A percentile compares a stretch with the other conserved stretches of the same genome.
phyloP scores from a whole-genome alignment of 2,113 vertebrate species.

The Sciurus niger region DNA sequence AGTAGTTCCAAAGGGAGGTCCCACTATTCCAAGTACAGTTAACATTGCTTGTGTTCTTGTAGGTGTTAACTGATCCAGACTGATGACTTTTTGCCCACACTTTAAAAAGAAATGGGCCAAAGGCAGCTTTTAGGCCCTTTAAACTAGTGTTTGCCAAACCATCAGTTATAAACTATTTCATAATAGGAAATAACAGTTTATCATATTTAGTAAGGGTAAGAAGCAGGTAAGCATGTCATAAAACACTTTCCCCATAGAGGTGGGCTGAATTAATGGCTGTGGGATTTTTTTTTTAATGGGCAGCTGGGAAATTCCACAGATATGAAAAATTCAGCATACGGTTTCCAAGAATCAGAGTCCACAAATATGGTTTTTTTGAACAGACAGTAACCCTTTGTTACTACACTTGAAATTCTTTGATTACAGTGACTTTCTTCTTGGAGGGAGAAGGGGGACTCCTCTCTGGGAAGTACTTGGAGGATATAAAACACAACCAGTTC shows the following conservation, averaged over 20 bases:
- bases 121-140: background rate
- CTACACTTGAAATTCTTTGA: conserved; percentile 69
- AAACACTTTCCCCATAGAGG: background rate
- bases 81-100: background rate
- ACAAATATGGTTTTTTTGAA: background rate
- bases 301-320: background rate
- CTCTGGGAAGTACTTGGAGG: conserved; percentile 60
- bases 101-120: background rate
- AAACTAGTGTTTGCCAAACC: conserved; percentile 35
- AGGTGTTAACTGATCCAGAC: background rate
- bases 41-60: background rate
- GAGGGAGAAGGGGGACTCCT: conserved; percentile 60
- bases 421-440: conserved; percentile 40
- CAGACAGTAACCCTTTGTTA: conserved; percentile 64
- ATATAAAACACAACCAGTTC: conserved; percentile 72
- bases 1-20: background rate
- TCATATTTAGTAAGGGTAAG: background rate
- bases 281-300: background rate
- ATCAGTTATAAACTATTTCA: background rate
- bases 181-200: background rate
- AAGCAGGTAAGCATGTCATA: background rate
- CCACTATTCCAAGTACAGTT: background rate
- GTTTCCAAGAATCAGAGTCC: background rate
- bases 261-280: background rate
- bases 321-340: background rate